Evolutionary conservation across 1,140 invertebrate species (phyloP), one percentile per base, ranked within the genome.

Genomic region (Apis laboriosa): DNA sequence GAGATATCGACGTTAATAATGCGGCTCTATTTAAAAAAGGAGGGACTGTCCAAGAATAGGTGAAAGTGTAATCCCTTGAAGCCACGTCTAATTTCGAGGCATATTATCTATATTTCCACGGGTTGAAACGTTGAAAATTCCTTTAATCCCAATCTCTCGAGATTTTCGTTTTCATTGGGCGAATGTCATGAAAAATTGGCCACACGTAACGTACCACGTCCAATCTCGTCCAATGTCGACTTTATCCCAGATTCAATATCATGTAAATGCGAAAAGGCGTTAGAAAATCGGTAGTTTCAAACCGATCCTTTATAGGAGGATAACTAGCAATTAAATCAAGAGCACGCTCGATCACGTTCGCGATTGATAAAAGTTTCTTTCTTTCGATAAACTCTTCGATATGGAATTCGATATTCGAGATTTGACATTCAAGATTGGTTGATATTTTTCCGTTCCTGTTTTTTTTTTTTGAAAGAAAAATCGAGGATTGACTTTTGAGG

Each of bases 271-370:
- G 75, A 34, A 64, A 72, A 77, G 70, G 72, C 43, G 58, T 13
- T 53, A 24, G 24, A 56, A 28, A 24, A 28, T 28, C 60, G 34
- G 5, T 43, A 43, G 58, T 74, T 85, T 56, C 61, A 83, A 85
- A 83, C 53, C 79, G 78, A 86, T 86, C 79, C 64, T 34, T 64
- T 28, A 56, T 75, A 24, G 51, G 5, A 61, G 77, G 53, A 56
- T 78, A 77, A 83, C 84, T 66, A 24, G 49, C 72, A 86, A 86
- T 87, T 86, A 87, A 87, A 86, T 86, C 74, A 66, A 66, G n/a
- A 17, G 34, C 55, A 84, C 67, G 71, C 55, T 75, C 53, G 73
- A 55, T 60, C 81, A 63, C 58, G 72, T 63, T 77, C 70, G 34
- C 28, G 17, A 8, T 19, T 58, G 21, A 78, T 34, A 49, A 73